Conservation (phyloP, 23 tunicate species). For the Aplidium turbinatum region DNA sequence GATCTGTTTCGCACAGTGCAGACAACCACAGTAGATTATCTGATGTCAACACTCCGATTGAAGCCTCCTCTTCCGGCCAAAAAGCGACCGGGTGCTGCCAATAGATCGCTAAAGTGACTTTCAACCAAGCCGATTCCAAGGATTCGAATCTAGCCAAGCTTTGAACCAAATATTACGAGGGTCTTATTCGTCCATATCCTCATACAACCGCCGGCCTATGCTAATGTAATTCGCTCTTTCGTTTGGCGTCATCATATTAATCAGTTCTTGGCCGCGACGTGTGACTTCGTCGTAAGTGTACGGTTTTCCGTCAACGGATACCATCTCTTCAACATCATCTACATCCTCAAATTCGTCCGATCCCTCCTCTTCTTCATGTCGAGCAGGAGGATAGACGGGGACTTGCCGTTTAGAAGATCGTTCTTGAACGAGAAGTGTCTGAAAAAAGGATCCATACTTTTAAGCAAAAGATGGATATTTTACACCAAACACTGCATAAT, state of each 20-base stretch:
- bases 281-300: slow-evolving; percentile 79
- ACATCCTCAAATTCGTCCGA: slow-evolving; percentile 71
- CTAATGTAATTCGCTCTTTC: slow-evolving; percentile 76
- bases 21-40: too few species aligned
- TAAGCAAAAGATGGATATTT: background rate
- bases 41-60: too few species aligned
- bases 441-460: background rate
- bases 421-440: slow-evolving; percentile 63
- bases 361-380: slow-evolving; percentile 33
- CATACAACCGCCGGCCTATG: slow-evolving; percentile 74
- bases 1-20: too few species aligned
- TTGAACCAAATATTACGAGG: too few species aligned
- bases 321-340: slow-evolving; percentile 64
- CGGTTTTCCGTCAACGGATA: slow-evolving; percentile 72
- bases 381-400: slow-evolving; percentile 7
- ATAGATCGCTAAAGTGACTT: too few species aligned
- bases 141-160: too few species aligned
- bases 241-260: slow-evolving; percentile 62
- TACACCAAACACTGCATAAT: background rate
- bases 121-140: too few species aligned
- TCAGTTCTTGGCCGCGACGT: slow-evolving; percentile 49
- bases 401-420: slow-evolving; percentile 39
- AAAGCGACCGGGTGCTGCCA: too few species aligned
- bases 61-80: too few species aligned
- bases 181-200: slow-evolving; percentile 80